Base-by-base conservation (phyloP, 64 coral and sea anemone species). In the Porites lutea region DNA sequence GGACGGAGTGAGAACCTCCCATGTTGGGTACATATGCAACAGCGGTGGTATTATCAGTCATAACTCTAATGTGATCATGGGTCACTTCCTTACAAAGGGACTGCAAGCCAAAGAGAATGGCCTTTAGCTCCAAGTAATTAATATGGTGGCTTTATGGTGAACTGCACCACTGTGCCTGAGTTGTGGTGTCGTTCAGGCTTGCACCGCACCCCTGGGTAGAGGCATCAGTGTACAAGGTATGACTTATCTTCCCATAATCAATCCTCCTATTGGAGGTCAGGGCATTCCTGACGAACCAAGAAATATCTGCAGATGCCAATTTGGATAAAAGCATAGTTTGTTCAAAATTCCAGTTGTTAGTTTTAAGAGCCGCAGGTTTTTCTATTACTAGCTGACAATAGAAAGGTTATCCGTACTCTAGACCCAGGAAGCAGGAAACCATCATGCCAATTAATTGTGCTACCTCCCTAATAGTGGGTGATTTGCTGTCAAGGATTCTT, bases 61-160 rank as follows among this genome's bases (percentile, higher is more conserved):
- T 91, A 72, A 96, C 63, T 59, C 70, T 82, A 53, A 92, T 82
- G 74, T 92, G 89, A 55, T 65, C 69, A n/a, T 83, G 14, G 65
- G 19, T 69, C 51, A 75, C 21, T 5, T 72, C 60, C 7, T 37
- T 78, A 47, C 15, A 79, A 52, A 95, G 55, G 37, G 69, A 79
- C 59, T 86, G 13, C 48, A 87, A 62, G n/a, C 47, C 88, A 23
- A 95, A 73, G 27, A 87, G 18, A 59, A 79, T 85, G 0, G 94
- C 84, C 19, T 92, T 67, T 82, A 96, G 71, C 73, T 96, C 94
- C 60, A 92, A 67, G 55, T 82, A 82, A 59, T 92, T 96, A 59
- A 96, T 92, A 68, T 92, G 85, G 23, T 37, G n/a, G 47, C 52
- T 70, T 57, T 54, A 23, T 70, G 87, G 89, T 72, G 67, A 21